Evolutionary conservation across 1,140 invertebrate species (phyloP), one percentile per base, ranked within the genome.

Genomic region (Ostrea edulis): DNA sequence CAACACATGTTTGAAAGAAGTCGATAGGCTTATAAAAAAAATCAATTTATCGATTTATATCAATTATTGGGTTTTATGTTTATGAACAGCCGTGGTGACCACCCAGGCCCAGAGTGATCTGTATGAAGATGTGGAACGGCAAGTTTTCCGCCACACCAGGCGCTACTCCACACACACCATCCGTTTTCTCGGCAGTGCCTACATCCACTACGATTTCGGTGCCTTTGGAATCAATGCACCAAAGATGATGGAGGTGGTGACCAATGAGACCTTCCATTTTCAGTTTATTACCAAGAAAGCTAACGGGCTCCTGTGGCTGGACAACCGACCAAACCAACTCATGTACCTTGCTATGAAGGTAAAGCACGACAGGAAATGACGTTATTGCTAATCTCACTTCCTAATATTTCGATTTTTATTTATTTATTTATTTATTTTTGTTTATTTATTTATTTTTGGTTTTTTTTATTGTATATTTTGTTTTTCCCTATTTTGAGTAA

Each of bases 291-390:
- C 93, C 12, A 84, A 88, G 22, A 25, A 91, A 35, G 86, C 89
- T 0, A 89, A 94, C 82, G 93, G 93, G 12, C 88, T 94, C 0
- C 86, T 94, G 14, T 94, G 93, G 93, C 90, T 91, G 68, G 88
- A 89, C 51, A 88, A 92, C 11, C n/a, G 84, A 29, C 55, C 58
- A 77, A 91, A 62, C 58, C 35, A 20, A 55, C 84, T 35, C 84
- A 88, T 92, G 86, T 92, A 92, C 62, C 81, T 94, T n/a, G 90
- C 89, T n/a, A 85, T 94, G 12, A 92, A 91, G 91, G 93, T 94
- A 86, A 71, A 54, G 22, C 68, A 29, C 55, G 22, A 22, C 14
- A 53, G 0, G 4, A 14, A 20, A 53, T 29, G 71, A 53, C 82
- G 35, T 54, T 14, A 53, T n/a, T n/a, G 44, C n/a, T 29, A 7